Percentiles rank a stretch among this genome's conserved stretches.
phyloP scores from a whole-genome alignment of 2,888 invertebrate species.

The Mechanitis messenoides region DNA sequence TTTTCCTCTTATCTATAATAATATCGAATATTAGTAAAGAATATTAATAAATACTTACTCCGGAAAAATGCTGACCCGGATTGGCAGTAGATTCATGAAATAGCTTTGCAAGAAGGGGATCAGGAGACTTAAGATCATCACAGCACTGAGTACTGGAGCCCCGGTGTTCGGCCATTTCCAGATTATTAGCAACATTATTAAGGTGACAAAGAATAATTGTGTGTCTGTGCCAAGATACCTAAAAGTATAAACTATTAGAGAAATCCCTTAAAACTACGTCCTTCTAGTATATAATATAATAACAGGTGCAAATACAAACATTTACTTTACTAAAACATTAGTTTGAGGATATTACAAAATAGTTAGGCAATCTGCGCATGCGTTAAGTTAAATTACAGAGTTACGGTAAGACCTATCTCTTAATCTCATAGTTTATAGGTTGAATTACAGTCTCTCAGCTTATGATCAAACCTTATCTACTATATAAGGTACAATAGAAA shows the following conservation, averaged over 20 bases:
- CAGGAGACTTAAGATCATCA: slow-evolving; percentile 61
- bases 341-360: neutral
- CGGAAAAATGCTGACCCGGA: slow-evolving; percentile 65
- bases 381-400: neutral
- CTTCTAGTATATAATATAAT: no score
- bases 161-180: slow-evolving; percentile 67
- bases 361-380: neutral
- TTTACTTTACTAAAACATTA: slow-evolving; percentile 4
- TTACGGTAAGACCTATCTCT: neutral
- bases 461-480: no score
- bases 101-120: slow-evolving; percentile 70
- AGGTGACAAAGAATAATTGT: slow-evolving; percentile 63
- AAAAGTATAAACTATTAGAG: slow-evolving; percentile 10
- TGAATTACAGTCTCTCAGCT: neutral
- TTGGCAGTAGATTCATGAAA: slow-evolving; percentile 65
- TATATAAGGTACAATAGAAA: neutral
- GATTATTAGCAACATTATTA: slow-evolving; percentile 60
- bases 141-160: slow-evolving; percentile 49
- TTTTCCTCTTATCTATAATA: no score
- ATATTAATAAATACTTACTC: slow-evolving; percentile 53
- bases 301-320: neutral
- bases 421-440: neutral
- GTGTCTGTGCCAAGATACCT: slow-evolving; percentile 72
- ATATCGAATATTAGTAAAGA: no score
- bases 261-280: no score